Conservation (phyloP, 2,113 vertebrate species). For the Neomonachus schauinslandi region DNA sequence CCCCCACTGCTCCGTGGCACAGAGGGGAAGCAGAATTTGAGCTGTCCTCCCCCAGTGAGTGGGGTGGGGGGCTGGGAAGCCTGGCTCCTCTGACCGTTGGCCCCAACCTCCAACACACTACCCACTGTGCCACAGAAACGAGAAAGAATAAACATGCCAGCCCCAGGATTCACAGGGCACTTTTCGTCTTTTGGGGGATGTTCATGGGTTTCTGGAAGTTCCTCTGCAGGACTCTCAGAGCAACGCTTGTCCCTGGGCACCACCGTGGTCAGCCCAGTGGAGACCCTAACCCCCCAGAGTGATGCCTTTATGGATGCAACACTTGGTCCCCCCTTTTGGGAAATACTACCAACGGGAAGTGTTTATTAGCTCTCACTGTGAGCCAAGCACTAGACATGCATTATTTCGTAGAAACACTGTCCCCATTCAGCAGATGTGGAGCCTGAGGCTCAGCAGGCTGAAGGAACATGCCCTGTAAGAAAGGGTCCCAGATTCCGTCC, state of each 20-base stretch:
- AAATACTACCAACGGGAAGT: accelerated
- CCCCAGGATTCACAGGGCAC: accelerated
- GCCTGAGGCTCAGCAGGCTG: neutral
- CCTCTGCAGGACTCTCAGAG: neutral
- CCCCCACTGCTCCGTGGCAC: neutral
- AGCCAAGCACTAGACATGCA: accelerated
- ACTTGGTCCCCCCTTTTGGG: neutral
- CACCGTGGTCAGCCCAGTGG: accelerated
- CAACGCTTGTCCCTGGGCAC: accelerated
- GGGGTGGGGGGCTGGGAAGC: neutral
- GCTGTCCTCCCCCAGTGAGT: accelerated
- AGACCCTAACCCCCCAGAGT: neutral
- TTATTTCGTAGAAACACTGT: accelerated
- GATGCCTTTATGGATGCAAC: accelerated
- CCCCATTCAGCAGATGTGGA: neutral
- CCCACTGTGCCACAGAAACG: accelerated
- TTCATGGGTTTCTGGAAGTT: neutral
- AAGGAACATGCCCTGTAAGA: neutral
- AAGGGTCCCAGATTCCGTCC: too few species aligned
- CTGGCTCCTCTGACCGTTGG: accelerated
- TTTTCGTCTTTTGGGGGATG: accelerated
- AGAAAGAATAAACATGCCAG: accelerated
- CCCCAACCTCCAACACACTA: accelerated
- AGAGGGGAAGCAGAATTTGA: neutral
- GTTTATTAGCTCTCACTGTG: accelerated